Conservation (phyloP, 2,113 vertebrate genomes). For the Cyanoramphus novaezelandiae region DNA sequence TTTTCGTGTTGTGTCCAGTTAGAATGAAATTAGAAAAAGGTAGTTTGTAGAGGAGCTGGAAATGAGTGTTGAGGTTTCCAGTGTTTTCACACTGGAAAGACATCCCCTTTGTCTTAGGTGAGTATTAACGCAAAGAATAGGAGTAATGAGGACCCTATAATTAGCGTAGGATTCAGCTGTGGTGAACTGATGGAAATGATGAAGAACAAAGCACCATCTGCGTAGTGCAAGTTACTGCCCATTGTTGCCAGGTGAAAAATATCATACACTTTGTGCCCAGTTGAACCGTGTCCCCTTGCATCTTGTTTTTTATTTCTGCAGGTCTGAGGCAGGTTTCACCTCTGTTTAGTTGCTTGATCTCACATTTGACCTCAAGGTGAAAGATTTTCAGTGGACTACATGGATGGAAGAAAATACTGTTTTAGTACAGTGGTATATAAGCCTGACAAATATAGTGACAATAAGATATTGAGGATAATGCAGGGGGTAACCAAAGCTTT, state of each 20-base stretch:
- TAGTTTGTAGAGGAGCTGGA: neutral
- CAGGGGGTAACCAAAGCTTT: neutral
- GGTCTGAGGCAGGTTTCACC: neutral
- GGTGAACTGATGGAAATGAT: neutral
- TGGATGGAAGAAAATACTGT: neutral
- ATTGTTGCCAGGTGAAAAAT: neutral
- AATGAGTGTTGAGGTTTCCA: neutral
- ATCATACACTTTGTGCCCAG: neutral
- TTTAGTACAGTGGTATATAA: neutral
- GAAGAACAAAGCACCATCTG: neutral
- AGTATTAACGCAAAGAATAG: neutral
- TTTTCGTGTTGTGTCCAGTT: neutral
- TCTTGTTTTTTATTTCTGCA: neutral
- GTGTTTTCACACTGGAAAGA: neutral
- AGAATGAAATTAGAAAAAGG: neutral
- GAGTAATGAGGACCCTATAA: neutral
- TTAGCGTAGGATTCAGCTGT: neutral
- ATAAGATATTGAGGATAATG: neutral
- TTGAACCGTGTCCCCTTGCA: neutral
- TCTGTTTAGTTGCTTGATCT: neutral
- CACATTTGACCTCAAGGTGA: neutral
- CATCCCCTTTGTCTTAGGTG: neutral
- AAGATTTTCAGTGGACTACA: neutral
- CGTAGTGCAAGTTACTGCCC: neutral
- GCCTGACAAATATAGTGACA: neutral